phyloP scores from a whole-genome alignment of 2,113 vertebrate species.

The Cryptoleucopteryx plumbea region DNA sequence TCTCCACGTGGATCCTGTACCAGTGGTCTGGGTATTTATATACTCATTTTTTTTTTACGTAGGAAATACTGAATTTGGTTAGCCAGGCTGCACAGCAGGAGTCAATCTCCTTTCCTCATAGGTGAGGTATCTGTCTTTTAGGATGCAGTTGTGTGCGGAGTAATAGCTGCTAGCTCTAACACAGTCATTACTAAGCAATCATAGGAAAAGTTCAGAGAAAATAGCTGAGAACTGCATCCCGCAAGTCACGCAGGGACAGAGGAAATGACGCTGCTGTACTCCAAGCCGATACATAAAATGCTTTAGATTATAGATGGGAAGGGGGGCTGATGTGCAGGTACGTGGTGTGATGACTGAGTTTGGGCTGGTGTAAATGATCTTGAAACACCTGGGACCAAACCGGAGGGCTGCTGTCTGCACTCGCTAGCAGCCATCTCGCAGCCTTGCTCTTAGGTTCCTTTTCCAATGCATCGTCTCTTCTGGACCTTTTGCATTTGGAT shows the following conservation, averaged over 20 bases:
- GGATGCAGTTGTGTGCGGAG: neutral
- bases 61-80: neutral
- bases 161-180: neutral
- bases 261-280: neutral
- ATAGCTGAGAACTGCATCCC: neutral
- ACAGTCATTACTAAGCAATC: neutral
- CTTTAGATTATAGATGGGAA: neutral
- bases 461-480: neutral
- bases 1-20: neutral
- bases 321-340: neutral
- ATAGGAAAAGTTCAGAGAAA: neutral
- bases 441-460: neutral
- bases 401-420: neutral
- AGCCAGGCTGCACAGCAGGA: neutral
- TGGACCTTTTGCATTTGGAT: neutral
- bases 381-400: neutral
- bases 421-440: neutral
- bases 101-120: neutral
- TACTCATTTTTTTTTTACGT: neutral
- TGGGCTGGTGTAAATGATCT: neutral
- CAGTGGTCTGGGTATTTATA: neutral
- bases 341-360: rapidly evolving
- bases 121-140: neutral
- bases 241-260: rapidly evolving
- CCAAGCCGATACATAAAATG: rapidly evolving